These are phyloP conservation scores for Acleris laterana DNA, from an alignment of 2,888 invertebrate species.

Conservation along the genomic window DNA sequence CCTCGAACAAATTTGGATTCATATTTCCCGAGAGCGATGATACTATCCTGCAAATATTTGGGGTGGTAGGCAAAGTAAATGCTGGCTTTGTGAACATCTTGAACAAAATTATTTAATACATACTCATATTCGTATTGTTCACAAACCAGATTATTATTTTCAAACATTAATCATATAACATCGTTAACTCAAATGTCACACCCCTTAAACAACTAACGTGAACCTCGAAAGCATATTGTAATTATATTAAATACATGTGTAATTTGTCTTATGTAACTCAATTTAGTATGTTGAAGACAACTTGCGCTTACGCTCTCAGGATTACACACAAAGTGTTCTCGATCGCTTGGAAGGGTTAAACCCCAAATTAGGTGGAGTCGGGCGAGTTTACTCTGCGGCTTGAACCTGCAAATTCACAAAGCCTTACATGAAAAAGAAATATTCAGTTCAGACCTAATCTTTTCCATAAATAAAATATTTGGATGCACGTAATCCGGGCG, in stretches of 20 bases:
- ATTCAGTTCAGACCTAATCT: slow-evolving; percentile 28
- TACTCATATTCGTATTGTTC: too few relatives aligned
- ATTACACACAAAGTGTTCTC: neutral
- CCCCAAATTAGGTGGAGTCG: slow-evolving; percentile 12
- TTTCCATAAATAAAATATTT: slow-evolving; percentile 35
- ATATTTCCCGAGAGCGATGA: neutral
- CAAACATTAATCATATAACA: neutral
- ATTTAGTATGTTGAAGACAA: slow-evolving; percentile 3
- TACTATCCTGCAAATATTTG: too few relatives aligned
- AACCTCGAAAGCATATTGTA: slow-evolving; percentile 8
- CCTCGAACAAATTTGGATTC: neutral
- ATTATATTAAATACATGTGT: slow-evolving; percentile 7
- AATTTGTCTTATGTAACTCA: slow-evolving; percentile 10
- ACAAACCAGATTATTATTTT: too few relatives aligned
- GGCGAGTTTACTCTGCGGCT: slow-evolving; percentile 5
- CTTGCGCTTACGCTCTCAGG: slow-evolving; percentile 3
- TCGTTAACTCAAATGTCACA: neutral
- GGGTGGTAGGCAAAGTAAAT: too few relatives aligned
- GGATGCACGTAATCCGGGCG: slow-evolving; percentile 29
- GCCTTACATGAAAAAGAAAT: slow-evolving; percentile 26
- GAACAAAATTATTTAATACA: too few relatives aligned
- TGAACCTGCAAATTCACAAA: slow-evolving; percentile 17
- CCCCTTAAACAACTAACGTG: neutral
- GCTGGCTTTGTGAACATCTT: too few relatives aligned
- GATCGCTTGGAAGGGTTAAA: slow-evolving; percentile 13